Base-by-base conservation (phyloP, 2,888 invertebrate genomes). In the Synanthedon tipuliformis region DNA sequence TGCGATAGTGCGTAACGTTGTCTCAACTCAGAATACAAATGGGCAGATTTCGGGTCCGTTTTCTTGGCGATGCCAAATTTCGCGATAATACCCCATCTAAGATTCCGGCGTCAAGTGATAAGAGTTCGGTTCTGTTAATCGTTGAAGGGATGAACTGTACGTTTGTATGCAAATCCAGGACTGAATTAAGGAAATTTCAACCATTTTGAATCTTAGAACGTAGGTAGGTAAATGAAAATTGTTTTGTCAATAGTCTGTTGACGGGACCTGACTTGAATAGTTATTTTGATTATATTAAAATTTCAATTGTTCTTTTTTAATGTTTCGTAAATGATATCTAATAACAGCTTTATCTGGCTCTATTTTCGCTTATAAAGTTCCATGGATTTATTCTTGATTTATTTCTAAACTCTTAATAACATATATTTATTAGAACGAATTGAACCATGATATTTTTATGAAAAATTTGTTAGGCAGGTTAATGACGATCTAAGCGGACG, bases 11-110 rank as follows among this genome's bases (percentile, higher is more conserved):
- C 34, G 34, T 52, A 53, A 34, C 53, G 51, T 51, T 52, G 53
- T 49, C 55, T 50, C 27, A 40, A 48, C 52, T 27, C 40, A 16
- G 59, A 56, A 59, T 56, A 59, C 57, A 57, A 59, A 59, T 58
- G 53, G 54, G 40, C 51, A 51, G 54, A 58, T 56, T 58, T 55
- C 41, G 52, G 50, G 41, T 10, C 27, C 40, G 51, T 54, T 50
- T 54, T 4, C 23, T 54, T 52, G 49, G 49, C 16, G 49, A 49
- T 10, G 49, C 16, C 49, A 23, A 23, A 18, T 49, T 49, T 16
- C 49, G 49, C 49, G 49, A 18, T 49, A 49, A 49, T 49, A 16
- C 49, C 49, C 16, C 45, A 45, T 15, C 13, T 45, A 49, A 49
- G 49, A 49, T 49, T 49, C 49, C 49, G 49, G 12, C 13, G 49